A percentile compares a stretch with the other conserved stretches of the same genome.
phyloP scores from a whole-genome alignment of 2,888 invertebrate genomes.

The Polydrusus tereticollis region DNA sequence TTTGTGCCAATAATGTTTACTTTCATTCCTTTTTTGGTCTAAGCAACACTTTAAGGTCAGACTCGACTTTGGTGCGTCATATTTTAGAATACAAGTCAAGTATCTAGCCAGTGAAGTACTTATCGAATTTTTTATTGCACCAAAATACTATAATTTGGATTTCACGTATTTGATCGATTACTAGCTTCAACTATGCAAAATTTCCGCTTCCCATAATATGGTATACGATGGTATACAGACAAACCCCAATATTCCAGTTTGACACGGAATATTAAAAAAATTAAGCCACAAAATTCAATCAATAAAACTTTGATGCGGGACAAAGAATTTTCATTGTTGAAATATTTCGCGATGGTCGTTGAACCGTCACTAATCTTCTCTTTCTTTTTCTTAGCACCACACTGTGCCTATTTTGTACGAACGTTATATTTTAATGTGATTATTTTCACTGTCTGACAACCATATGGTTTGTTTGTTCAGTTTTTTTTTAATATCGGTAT shows the following conservation, averaged over 20 bases:
- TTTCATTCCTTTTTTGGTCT: slow-evolving; percentile 44
- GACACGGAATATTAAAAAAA: too few relatives aligned
- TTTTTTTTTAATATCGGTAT: slow-evolving; percentile 5
- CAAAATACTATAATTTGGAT: too few relatives aligned
- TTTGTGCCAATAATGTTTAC: slow-evolving; percentile 29
- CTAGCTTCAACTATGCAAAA: too few relatives aligned
- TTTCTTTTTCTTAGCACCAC: slow-evolving; percentile 2
- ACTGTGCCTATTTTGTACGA: slow-evolving; percentile 14
- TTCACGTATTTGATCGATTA: too few relatives aligned
- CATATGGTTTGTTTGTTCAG: slow-evolving; percentile 21
- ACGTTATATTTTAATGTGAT: slow-evolving; percentile 5
- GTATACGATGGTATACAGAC: too few relatives aligned
- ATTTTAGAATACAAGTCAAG: not conserved
- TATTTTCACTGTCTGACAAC: slow-evolving; percentile 35
- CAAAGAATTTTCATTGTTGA: not conserved
- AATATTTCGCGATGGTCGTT: slow-evolving; percentile 1
- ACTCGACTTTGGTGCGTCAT: slow-evolving; percentile 40
- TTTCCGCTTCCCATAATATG: too few relatives aligned
- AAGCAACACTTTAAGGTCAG: slow-evolving; percentile 43
- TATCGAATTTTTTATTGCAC: not conserved
- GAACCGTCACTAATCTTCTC: not conserved
- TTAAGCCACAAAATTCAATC: too few relatives aligned
- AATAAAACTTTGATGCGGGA: not conserved
- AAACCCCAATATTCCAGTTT: too few relatives aligned
- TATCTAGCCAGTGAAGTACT: not conserved